Evolutionary conservation across 1,140 invertebrate species (phyloP).

Genomic region (Papilio aristodemus): DNA sequence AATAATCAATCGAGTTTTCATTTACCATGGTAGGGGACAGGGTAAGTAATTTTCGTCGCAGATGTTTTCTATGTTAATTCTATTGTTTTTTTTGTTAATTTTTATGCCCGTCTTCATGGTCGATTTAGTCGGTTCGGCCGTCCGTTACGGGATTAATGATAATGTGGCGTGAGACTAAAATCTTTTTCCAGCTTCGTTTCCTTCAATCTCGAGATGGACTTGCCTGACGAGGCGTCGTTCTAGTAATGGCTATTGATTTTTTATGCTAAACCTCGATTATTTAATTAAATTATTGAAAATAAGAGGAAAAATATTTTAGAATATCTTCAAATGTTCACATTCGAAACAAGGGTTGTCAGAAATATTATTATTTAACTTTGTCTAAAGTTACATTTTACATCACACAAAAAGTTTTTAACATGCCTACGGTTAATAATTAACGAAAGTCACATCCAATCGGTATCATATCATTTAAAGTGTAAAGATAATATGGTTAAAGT

Average conservation of each 20-base stretch:
- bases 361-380: too few relatives aligned
- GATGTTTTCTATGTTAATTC: conserved; percentile 80
- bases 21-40: conserved; percentile 43
- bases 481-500: too few relatives aligned
- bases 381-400: too few relatives aligned
- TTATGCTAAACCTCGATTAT: conserved; percentile 8
- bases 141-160: conserved; percentile 67
- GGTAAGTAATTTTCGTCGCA: conserved; percentile 62
- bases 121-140: conserved; percentile 69
- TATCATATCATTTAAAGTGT: too few relatives aligned
- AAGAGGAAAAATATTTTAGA: too few relatives aligned
- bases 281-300: background rate
- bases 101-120: conserved; percentile 73
- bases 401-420: too few relatives aligned
- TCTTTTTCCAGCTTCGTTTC: conserved; percentile 41
- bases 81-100: conserved; percentile 80
- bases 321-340: too few relatives aligned
- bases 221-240: conserved; percentile 10
- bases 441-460: too few relatives aligned
- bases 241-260: conserved; percentile 24
- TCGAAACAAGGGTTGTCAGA: too few relatives aligned
- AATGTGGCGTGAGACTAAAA: conserved; percentile 52
- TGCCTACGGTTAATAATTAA: too few relatives aligned
- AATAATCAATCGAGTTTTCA: background rate
- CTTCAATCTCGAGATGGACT: conserved; percentile 37